Base-by-base conservation (phyloP, 2,113 vertebrate genomes). In the Oreochromis spilurus region DNA sequence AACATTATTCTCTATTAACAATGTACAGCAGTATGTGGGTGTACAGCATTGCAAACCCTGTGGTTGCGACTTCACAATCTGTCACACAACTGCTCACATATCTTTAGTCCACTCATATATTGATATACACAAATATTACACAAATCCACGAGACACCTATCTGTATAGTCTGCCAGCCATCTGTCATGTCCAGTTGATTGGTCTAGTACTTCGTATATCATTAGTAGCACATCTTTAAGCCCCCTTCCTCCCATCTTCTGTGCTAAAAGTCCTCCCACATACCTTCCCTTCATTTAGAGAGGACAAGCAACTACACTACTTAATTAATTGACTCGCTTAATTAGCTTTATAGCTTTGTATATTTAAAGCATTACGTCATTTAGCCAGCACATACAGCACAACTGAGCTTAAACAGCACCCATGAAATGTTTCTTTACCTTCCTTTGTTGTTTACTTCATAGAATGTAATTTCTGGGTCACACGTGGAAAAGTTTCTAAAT, bases 301-400 rank as follows among this genome's bases (percentile, higher is more conserved):
- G 60, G 72, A 89, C 80, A 89, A 89, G 89, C 21, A 85, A 79
- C 82, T 34, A 52, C 83, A 77, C 52, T 85, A 82, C 67, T 90
- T 79, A 92, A 95, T 92, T 91, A 84, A 93, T 88, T 82, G 84
- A 87, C 65, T 87, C n/a, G n/a, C 82, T 57, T 92, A 92, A 94
- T 95, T 93, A 94, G 81, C 88, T 91, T 92, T 52, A 92, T 81
- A 45, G 60, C 67, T 90, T 45, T 80, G 29, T 91, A 77, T 93
- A 91, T 91, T 89, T 85, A 91, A 92, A 90, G 79, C 75, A 78
- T 78, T 79, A 34, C 34, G 1, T 89, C 67, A 53, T 89, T 80
- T 62, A 70, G 55, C 84, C 43, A 40, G 13, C 82, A 86, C 55
- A 29, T 52, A 43, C 40, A 70, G 67, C 65, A 91, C 86, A 72